Percentiles rank a stretch among this genome's conserved stretches.
Conservation (phyloP, 2,797 vertebrate species). For the Gouania willdenowi region DNA sequence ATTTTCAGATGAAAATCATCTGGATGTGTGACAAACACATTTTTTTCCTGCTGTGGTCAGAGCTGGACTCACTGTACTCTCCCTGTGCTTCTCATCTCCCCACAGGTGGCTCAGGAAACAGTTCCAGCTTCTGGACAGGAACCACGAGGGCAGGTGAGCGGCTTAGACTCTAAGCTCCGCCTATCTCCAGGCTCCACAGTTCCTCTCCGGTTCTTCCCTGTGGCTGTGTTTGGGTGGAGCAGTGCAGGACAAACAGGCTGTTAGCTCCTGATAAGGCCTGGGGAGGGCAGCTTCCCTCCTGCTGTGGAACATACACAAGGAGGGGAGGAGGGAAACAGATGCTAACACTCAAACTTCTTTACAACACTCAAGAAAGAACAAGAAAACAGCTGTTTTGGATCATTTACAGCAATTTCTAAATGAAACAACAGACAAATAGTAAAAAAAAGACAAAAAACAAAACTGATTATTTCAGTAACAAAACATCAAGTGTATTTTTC, state of each 20-base stretch:
- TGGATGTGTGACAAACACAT: no score
- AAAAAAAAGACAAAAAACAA: no score
- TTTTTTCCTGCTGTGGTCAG: no score
- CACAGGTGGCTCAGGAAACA: constrained; percentile 82
- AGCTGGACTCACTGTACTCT: no score
- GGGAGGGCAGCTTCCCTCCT: constrained; percentile 63
- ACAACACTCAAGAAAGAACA: no score
- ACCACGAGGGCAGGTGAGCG: constrained; percentile 79
- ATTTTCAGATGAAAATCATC: no score
- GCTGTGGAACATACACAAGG: constrained; percentile 58
- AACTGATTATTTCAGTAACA: no score
- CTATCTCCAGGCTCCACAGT: not conserved
- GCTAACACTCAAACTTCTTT: no score
- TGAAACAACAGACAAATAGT: no score
- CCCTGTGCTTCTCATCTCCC: not conserved
- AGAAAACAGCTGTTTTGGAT: no score
- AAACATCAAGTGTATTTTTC: no score
- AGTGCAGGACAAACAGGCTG: constrained; percentile 63
- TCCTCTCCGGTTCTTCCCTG: not conserved
- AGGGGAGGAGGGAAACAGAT: constrained; percentile 13
- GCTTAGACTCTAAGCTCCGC: not conserved
- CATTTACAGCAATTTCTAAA: no score
- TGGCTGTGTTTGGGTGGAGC: constrained; percentile 47
- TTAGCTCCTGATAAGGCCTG: constrained; percentile 56
- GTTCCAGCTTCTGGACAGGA: constrained; percentile 83